These are phyloP conservation scores for Smithornis capensis DNA, from an alignment of 2,113 vertebrate genomes.

Conservation along the genomic window DNA sequence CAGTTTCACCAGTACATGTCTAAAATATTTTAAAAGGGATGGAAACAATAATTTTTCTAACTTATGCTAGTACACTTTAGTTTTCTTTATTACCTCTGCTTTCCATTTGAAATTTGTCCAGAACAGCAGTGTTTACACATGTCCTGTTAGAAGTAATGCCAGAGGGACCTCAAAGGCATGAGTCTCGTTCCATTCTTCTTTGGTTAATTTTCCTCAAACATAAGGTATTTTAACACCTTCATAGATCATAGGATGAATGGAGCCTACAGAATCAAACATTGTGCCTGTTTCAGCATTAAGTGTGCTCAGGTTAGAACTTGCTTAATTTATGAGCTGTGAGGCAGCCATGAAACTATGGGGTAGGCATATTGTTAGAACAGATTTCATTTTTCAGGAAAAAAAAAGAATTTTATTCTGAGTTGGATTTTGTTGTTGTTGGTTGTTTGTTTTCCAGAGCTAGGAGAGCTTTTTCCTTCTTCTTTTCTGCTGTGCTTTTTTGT, in stretches of 20 bases:
- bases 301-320: conserved; percentile 18
- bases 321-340: conserved; percentile 38
- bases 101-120: conserved; percentile 38
- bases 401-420: background rate
- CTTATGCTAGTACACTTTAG: background rate
- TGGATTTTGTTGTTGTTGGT: background rate
- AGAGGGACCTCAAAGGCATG: conserved; percentile 29
- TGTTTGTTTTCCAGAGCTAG: background rate
- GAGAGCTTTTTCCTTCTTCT: background rate
- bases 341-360: background rate
- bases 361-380: background rate
- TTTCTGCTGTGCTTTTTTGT: background rate
- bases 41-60: conserved; percentile 13
- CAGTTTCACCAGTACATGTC: background rate
- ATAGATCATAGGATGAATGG: background rate
- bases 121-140: conserved; percentile 30
- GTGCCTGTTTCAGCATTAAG: background rate
- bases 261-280: conserved; percentile 15
- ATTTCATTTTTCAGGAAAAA: background rate
- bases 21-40: background rate
- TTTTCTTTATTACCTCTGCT: conserved; percentile 24
- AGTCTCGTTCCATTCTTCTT: conserved; percentile 30
- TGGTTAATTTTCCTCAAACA: conserved; percentile 2
- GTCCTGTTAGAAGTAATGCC: conserved; percentile 24
- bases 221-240: conserved; percentile 24